Base-by-base conservation (phyloP, 2,888 invertebrate species). In the Sminthurinus aureus region DNA sequence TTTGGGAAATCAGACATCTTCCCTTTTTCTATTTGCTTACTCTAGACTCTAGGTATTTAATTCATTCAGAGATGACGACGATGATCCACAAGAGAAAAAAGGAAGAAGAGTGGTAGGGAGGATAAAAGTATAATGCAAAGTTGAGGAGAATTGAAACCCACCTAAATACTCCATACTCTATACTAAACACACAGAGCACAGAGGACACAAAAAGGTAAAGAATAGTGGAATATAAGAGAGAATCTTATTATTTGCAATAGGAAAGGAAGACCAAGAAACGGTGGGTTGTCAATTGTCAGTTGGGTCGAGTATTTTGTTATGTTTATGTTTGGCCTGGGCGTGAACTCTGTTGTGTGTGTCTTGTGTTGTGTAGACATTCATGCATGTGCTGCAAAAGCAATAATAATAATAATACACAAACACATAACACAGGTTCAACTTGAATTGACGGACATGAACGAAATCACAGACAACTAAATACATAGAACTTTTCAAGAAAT, bases 311-410 rank as follows among this genome's bases (percentile, higher is more conserved):
- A 67, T 79, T 79, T 79, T 79, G 66, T 79, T 79, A 22, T 79
- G 79, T 79, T 79, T 79, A 79, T 79, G 67, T 79, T 79, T 79
- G 79, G 79, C 67, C 79, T 79, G 79, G 79, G 79, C 79, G 79
- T 79, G 79, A 79, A 79, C 79, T 79, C 58, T 74, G 18, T 26
- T 74, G 24, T 26, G 18, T 38, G 18, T 58, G 52, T 52, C n/a
- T n/a, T n/a, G 52, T 52, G 58, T 15, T 58, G 58, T 58, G 58
- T 58, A 38, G 1, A 38, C 3, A 38, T 38, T 38, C 38, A 38
- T 38, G 38, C 26, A 8, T 74, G 24, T 38, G 24, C 77, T 77
- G 77, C 77, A 64, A 77, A 77, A 77, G 77, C 58, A 77, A 77
- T 77, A 51, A 11, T 51, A 13, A 20, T 18, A 20, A 76, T 51